Percentiles rank a stretch among this genome's conserved stretches.
These are phyloP conservation scores for Euphonia xanthogaster DNA, from an alignment of 2,797 vertebrate genomes.

Conservation along the genomic window DNA sequence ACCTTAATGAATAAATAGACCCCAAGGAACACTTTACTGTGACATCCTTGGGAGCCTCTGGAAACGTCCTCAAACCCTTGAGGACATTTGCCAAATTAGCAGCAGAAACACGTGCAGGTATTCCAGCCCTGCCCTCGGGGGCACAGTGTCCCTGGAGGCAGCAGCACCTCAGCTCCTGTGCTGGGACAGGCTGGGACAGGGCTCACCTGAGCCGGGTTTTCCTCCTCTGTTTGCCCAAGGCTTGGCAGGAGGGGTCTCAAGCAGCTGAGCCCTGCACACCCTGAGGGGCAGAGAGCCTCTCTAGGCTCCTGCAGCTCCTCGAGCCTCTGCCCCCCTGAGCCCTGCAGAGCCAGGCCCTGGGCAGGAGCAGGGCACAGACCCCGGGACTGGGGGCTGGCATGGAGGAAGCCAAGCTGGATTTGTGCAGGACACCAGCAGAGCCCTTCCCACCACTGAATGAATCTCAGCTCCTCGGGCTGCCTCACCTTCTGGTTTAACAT, in stretches of 20 bases:
- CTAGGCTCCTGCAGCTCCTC: background rate
- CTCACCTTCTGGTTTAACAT: fast-evolving
- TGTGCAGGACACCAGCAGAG: background rate
- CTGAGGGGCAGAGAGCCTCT: background rate
- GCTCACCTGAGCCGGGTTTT: background rate
- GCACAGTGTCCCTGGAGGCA: fast-evolving
- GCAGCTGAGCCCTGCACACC: background rate
- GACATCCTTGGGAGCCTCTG: background rate
- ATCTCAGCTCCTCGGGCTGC: background rate
- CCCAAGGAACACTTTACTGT: background rate
- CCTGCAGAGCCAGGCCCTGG: background rate
- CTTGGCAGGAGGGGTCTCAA: background rate
- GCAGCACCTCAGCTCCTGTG: background rate
- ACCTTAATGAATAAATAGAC: background rate
- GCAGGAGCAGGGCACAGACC: fast-evolving
- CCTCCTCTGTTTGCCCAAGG: background rate
- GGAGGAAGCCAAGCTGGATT: background rate
- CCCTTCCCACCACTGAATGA: fast-evolving
- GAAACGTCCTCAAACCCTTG: background rate
- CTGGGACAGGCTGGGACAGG: background rate
- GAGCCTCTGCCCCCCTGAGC: background rate
- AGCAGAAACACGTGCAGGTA: background rate
- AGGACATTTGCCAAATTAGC: background rate
- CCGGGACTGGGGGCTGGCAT: background rate
- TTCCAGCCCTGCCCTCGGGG: fast-evolving